Evolutionary conservation across 2,888 invertebrate species (phyloP).

Genomic region (Eulithis prunata): DNA sequence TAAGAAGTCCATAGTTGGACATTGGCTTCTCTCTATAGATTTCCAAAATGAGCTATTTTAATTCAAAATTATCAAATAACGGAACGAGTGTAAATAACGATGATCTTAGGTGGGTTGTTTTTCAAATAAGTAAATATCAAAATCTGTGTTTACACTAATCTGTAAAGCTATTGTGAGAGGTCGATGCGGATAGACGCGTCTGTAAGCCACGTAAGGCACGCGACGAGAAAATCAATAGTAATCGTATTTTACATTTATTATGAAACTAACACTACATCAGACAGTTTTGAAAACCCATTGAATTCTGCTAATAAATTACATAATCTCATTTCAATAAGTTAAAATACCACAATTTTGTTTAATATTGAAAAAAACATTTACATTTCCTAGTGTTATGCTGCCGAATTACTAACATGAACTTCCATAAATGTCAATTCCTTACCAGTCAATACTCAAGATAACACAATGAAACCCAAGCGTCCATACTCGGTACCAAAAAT

Average conservation of each 20-base stretch:
- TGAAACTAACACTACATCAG: background rate
- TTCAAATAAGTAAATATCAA: background rate
- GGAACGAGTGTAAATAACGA: too few relatives aligned
- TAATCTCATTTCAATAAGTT: background rate
- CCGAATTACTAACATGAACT: too few relatives aligned
- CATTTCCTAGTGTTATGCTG: too few relatives aligned
- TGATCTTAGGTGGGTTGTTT: background rate
- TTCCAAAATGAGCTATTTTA: too few relatives aligned
- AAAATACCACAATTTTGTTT: too few relatives aligned
- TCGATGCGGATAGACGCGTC: conserved; percentile 1
- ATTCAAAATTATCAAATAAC: too few relatives aligned
- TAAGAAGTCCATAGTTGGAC: too few relatives aligned
- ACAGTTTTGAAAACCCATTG: background rate
- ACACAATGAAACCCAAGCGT: conserved; percentile 39
- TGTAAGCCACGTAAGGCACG: conserved; percentile 11
- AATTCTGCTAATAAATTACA: background rate
- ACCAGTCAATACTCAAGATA: background rate
- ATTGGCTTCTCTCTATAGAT: too few relatives aligned
- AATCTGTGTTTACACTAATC: background rate
- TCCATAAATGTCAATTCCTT: too few relatives aligned
- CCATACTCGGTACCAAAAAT: conserved; percentile 36
- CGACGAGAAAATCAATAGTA: conserved; percentile 20
- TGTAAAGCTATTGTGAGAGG: background rate
- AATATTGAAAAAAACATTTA: too few relatives aligned
- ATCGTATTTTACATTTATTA: background rate